Base-by-base conservation (phyloP, 2,888 invertebrate genomes). In the Synanthedon tipuliformis region DNA sequence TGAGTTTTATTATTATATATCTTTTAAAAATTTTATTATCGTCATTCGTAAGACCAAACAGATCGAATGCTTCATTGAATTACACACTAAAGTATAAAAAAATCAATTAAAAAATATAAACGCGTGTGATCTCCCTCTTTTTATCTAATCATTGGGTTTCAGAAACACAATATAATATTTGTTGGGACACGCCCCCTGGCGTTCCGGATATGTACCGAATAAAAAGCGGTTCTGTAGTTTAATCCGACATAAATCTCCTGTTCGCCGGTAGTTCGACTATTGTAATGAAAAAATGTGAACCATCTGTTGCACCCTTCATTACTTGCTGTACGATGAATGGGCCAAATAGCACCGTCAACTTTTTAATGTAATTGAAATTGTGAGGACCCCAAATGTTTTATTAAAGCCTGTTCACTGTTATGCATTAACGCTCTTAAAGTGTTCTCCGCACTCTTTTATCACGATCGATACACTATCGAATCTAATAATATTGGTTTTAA, bases 231-330 rank as follows among this genome's bases (percentile, higher is more conserved):
- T 71, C 69, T 78, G 68, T 77, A 75, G 69, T 78, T 78, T 84
- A 84, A 85, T 83, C 84, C 72, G 81, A 80, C 81, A 81, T 81
- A 82, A 85, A 85, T 85, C 82, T 81, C 71, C 65, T 71, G 70
- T 71, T 73, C 67, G 72, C 71, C 70, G 74, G 73, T 76, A 78
- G 81, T 79, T 81, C 71, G 74, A 73, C 27, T 69, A 72, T 74
- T 73, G 72, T 81, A 83, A 84, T 83, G 80, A 83, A 85, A 85
- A 84, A 83, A 85, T 83, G 67, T 70, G 70, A 66, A 81, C 81
- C 86, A 86, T 85, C 86, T 87, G 86, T 85, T 85, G 78, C 84
- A 81, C 86, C 86, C 86, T 86, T 82, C 84, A 82, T 83, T 83
- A 81, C 78, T 68, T 78, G 68, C 68, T 67, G 62, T 66, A 63